Evolutionary conservation across 2,888 invertebrate genomes (phyloP), one percentile per base, ranked within the genome.

Genomic region (Rhagophthalmus giganteus): DNA sequence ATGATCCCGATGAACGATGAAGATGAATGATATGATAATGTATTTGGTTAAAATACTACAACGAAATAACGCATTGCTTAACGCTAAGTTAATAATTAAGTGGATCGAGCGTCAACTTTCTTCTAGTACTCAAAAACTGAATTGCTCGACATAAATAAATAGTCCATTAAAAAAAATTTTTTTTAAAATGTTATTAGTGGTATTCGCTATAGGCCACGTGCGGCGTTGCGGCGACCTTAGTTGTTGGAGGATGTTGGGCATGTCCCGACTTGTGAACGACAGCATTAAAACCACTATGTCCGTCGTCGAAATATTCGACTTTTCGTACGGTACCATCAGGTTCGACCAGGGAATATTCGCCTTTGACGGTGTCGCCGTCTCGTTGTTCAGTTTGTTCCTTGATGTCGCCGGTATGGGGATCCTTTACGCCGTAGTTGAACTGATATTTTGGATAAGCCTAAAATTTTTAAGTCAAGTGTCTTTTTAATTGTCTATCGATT

Each of bases 301-400:
- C 81, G 61, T 84, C 84, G 25, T 83, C 84, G 66, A 79, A 80
- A 74, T 85, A 85, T 62, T 84, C 81, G 14, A 84, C 84, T 64
- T 82, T 84, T 65, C 84, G 78, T 66, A 78, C 74, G 39, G 82
- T 78, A 63, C 85, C 84, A 62, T 83, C 84, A 7, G 84, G 82
- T 63, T 85, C 84, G 16, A 84, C 75, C 5, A 84, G 76, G 54
- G 82, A 82, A 66, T 85, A 85, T 66, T 84, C 82, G 70, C 88
- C 88, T 77, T 83, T 83, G 12, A 88, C 87, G 7, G 83, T 83
- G 68, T 87, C 84, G 2, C 88, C 88, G 67, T 85, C 84, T 58
- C 83, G 79, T 63, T 82, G 81, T 68, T 86, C 86, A 32, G 81
- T 79, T 64, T 86, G 86, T 15, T 84, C 83, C 69, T 86, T 86